Evolutionary conservation across 2,113 vertebrate genomes (phyloP), one percentile per base, ranked within the genome.

Genomic region (Equus przewalskii): DNA sequence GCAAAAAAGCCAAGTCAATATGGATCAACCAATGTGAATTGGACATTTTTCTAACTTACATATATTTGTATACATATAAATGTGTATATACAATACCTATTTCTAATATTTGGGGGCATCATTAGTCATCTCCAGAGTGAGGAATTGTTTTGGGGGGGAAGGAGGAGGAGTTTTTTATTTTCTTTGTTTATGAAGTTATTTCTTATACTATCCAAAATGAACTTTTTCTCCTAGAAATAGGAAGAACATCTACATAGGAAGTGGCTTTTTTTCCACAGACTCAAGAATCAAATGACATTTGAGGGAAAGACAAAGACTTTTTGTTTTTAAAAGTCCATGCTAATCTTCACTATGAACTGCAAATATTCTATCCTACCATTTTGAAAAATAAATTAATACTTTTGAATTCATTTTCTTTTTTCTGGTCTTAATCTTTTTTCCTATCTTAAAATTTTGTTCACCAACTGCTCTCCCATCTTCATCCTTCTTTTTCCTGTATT

Each of bases 251-350:
- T 70, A 56, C 36, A 76, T 8, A 41, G 12, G 36, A 62, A 44
- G 30, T 78, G 90, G 36, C 24, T 56, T 62, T 41, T 85, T 91
- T 91, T 78, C 72, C 26, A 62, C 21, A 81, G 41, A 62, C 10
- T 18, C 13, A 83, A 79, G 44, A 75, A 12, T 12, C 65, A 95
- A 93, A 86, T 41, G 41, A 92, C 36, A 72, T 82, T 33, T 64
- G 41, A 91, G 22, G 26, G 28, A 21, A 84, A 93, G 82, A 82
- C 30, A 67, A 94, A 85, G 4, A 79, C 6, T 11, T 51, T 54
- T 54, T 54, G 18, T 60, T 80, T 96, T 82, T 36, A 95, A 67
- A 96, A 83, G 54, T 58, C 72, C 84, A 82, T 28, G 89, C 13
- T 82, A 78, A 83, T 72, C 60, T 90, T 87, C 28, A 46, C 54